Percentiles rank a stretch among this genome's conserved stretches.
These are phyloP conservation scores for Babylonia areolata DNA, from an alignment of 1,140 invertebrate species.

Conservation along the genomic window DNA sequence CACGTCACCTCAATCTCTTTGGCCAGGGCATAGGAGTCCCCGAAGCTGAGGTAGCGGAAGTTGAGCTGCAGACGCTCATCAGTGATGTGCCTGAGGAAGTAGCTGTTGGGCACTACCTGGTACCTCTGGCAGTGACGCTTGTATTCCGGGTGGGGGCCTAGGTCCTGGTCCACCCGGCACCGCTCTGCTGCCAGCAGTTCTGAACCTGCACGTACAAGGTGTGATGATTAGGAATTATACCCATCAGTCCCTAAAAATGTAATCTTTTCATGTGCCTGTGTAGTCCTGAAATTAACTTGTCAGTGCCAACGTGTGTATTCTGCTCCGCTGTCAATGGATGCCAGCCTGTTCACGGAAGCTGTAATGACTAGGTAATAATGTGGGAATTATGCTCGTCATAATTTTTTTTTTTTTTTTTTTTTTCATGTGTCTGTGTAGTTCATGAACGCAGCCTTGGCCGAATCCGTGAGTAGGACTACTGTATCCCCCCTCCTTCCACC, in stretches of 20 bases:
- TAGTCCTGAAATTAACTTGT: no score
- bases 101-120: constrained; percentile 46
- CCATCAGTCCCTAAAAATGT: not conserved
- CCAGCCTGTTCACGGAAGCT: no score
- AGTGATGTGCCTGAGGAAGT: constrained; percentile 44
- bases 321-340: no score
- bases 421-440: not conserved
- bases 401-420: not conserved
- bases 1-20: constrained; percentile 43
- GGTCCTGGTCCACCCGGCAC: constrained; percentile 43
- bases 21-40: constrained; percentile 42
- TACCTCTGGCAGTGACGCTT: constrained; percentile 46
- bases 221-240: not conserved
- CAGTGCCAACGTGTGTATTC: no score
- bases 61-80: constrained; percentile 46
- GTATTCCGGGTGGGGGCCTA: constrained; percentile 48
- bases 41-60: constrained; percentile 45
- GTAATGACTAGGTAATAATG: not conserved
- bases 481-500: no score
- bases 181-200: constrained; percentile 51
- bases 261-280: not conserved
- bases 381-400: not conserved
- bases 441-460: no score
- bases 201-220: constrained; percentile 18
- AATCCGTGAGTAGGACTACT: no score